Conservation (phyloP, 2,113 vertebrate genomes). For the Astur gentilis region DNA sequence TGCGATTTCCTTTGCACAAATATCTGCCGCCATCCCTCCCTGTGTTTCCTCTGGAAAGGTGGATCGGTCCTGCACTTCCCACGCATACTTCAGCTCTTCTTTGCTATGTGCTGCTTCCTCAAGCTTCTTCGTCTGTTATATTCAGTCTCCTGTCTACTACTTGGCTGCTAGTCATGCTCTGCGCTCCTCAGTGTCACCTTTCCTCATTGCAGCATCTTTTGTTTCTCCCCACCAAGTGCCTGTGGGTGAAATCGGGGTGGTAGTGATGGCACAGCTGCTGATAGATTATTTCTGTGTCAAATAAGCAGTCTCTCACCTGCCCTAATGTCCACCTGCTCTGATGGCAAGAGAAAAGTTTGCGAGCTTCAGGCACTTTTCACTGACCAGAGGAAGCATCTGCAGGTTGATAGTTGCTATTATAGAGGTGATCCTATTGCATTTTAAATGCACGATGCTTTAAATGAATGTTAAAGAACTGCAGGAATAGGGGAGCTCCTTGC, state of each 20-base stretch:
- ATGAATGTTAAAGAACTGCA: neutral
- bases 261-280: neutral
- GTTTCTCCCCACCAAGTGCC: neutral
- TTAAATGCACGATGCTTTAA: neutral
- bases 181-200: neutral
- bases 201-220: neutral
- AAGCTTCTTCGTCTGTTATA: neutral
- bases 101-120: neutral
- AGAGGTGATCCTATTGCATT: neutral
- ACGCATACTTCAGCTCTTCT: neutral
- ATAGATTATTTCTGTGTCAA: neutral
- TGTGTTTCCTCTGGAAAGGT: neutral
- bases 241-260: neutral
- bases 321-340: neutral
- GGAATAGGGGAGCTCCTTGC: neutral
- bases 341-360: neutral
- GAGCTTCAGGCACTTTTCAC: neutral
- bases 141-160: neutral
- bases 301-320: neutral
- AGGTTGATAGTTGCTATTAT: neutral
- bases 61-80: neutral
- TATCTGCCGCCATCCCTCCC: neutral
- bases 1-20: neutral
- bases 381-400: neutral
- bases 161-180: neutral